Base-by-base conservation (phyloP, 2,888 invertebrate genomes). In the Thera obeliscata region DNA sequence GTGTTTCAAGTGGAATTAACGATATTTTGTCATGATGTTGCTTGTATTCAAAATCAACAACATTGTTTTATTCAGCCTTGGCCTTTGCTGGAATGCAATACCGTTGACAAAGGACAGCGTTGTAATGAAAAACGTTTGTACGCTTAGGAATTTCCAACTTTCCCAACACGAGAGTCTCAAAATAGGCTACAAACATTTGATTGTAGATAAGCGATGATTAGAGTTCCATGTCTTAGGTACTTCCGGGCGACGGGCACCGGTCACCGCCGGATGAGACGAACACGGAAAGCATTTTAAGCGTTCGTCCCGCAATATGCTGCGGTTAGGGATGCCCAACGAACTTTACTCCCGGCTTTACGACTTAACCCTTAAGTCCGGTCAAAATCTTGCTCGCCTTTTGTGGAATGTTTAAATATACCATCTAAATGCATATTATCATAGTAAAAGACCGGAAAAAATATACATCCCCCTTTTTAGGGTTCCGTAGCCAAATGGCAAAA, bases 261-360 rank as follows among this genome's bases (percentile, higher is more conserved):
- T 81, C 84, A 79, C 76, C 81, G 81, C 85, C 92, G 92, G 91
- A 92, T 87, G 90, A 83, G 81, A 80, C 79, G 80, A 86, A 93
- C 93, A 93, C 86, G 92, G 86, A 93, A 93, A 93, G 93, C 92
- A 93, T 93, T 93, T 93, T 93, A 93, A 93, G 89, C 88, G 84
- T 78, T 80, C 78, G 80, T 81, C 84, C 87, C 81, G 86, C 86
- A 84, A 87, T 63, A 69, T 64, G 63, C 63, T 66, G 60, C 62
- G 60, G 63, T 63, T 63, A 63, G 55, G 62, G 58, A 57, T 62
- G 59, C 58, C 61, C 9, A 12, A 11, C 7, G 54, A 66, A 46
- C 50, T 60, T 22, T 46, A 54, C 33, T 48, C 8, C 84, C 78
- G 83, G 60, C 64, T 67, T 61, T 55, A 46, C 43, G 12, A 33